A percentile compares a stretch with the other conserved stretches of the same genome.
These are phyloP conservation scores for Muscidifurax raptorellus DNA, from an alignment of 1,140 invertebrate genomes.

Conservation along the genomic window DNA sequence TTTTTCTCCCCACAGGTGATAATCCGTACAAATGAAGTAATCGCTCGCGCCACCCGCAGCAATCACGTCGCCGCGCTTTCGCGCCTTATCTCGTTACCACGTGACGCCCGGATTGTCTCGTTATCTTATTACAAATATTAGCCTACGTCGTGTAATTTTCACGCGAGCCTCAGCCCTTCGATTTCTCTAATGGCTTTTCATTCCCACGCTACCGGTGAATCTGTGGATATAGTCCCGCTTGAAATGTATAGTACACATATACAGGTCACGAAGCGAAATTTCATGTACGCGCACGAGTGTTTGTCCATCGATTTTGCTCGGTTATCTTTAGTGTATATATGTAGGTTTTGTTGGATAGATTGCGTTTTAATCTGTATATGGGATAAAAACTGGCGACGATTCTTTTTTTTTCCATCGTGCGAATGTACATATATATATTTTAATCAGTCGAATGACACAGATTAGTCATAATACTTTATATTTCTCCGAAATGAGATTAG, in stretches of 20 bases:
- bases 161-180: not conserved
- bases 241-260: conserved; percentile 27
- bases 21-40: not conserved
- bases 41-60: not conserved
- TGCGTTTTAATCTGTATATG: not conserved
- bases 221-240: not conserved
- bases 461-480: too few relatives aligned
- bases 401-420: too few relatives aligned
- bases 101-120: conserved; percentile 21
- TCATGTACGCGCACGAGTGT: conserved; percentile 52
- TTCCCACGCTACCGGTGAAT: conserved; percentile 31
- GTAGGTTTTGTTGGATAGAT: not conserved
- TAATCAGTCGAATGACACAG: too few relatives aligned
- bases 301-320: conserved; percentile 59
- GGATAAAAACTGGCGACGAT: not conserved
- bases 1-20: not conserved
- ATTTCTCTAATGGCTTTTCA: conserved; percentile 31
- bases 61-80: not conserved
- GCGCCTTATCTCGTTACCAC: conserved; percentile 11
- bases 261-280: conserved; percentile 46
- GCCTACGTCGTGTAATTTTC: conserved; percentile 15
- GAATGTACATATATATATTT: too few relatives aligned
- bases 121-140: conserved; percentile 44
- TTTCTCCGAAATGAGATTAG: not conserved
- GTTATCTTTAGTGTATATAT: conserved; percentile 58